Evolutionary conservation across 2,888 invertebrate genomes (phyloP).

Genomic region (Iphiclides podalirius): DNA sequence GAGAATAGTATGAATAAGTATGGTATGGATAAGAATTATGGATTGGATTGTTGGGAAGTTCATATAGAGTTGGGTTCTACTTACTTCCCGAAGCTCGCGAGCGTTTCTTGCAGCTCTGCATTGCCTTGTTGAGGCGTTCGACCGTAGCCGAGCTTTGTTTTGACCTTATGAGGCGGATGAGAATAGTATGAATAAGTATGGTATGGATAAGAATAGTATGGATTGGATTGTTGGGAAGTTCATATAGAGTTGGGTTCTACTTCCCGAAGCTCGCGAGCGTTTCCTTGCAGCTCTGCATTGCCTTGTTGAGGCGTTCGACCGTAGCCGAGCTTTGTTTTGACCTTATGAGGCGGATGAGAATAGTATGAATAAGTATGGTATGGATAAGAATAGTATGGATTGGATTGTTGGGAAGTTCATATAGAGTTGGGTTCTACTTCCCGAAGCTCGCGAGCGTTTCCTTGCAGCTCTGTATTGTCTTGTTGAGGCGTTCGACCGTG

Average conservation of each 20-base stretch:
- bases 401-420: too few relatives aligned
- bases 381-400: too few relatives aligned
- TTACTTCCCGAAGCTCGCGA: constrained; percentile 69
- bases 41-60: too few relatives aligned
- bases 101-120: constrained; percentile 83
- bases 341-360: constrained; percentile 64
- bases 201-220: too few relatives aligned
- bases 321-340: constrained; percentile 85
- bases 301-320: constrained; percentile 86
- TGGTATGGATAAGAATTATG: too few relatives aligned
- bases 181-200: too few relatives aligned
- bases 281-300: constrained; percentile 83
- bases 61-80: too few relatives aligned
- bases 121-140: constrained; percentile 86
- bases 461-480: constrained; percentile 83
- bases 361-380: too few relatives aligned
- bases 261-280: too few relatives aligned
- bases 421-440: constrained; percentile 38
- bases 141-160: constrained; percentile 86
- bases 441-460: constrained; percentile 60
- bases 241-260: too few relatives aligned
- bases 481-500: constrained; percentile 87
- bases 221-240: too few relatives aligned
- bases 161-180: constrained; percentile 67
- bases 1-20: too few relatives aligned